phyloP scores from a whole-genome alignment of 2,888 invertebrate species.

The Drosophila leonis region DNA sequence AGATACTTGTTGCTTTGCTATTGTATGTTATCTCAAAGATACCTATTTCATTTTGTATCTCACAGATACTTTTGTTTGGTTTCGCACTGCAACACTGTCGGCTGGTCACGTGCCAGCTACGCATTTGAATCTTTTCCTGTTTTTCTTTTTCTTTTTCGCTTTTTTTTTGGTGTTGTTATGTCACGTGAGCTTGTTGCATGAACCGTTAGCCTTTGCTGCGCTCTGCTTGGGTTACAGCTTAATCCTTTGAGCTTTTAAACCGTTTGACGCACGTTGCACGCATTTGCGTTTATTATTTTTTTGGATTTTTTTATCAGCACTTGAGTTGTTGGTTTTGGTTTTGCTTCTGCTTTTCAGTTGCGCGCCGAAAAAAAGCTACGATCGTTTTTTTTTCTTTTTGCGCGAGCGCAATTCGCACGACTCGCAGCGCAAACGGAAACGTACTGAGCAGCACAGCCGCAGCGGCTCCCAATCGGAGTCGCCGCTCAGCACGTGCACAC shows the following conservation, averaged over 20 bases:
- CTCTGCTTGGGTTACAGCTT: slow-evolving; percentile 17
- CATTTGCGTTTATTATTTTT: slow-evolving; percentile 16
- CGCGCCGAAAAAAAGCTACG: slow-evolving; percentile 30
- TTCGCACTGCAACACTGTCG: slow-evolving; percentile 55
- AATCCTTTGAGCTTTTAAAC: slow-evolving; percentile 56
- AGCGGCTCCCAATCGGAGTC: slow-evolving; percentile 58
- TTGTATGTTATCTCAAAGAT: neutral
- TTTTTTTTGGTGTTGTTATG: slow-evolving; percentile 7
- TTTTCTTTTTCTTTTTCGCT: neutral
- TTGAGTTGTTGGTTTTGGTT: slow-evolving; percentile 17
- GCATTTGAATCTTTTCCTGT: slow-evolving; percentile 13
- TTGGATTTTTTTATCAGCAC: slow-evolving; percentile 28
- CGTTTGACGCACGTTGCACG: slow-evolving; percentile 41
- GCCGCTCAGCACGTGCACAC: slow-evolving; percentile 42
- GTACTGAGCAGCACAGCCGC: slow-evolving; percentile 63
- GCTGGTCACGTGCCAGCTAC: slow-evolving; percentile 72
- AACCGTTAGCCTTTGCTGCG: slow-evolving; percentile 12
- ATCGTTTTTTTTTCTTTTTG: slow-evolving; percentile 22
- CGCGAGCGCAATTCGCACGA: slow-evolving; percentile 72
- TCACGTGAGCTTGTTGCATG: slow-evolving; percentile 32
- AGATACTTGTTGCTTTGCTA: neutral
- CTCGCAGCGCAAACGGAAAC: slow-evolving; percentile 73
- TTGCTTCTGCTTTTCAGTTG: slow-evolving; percentile 4
- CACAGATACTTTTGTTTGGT: slow-evolving; percentile 2
- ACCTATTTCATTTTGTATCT: neutral